Evolutionary conservation across 1,140 invertebrate species (phyloP), one percentile per base, ranked within the genome.

Genomic region (Cotesia chilonis): DNA sequence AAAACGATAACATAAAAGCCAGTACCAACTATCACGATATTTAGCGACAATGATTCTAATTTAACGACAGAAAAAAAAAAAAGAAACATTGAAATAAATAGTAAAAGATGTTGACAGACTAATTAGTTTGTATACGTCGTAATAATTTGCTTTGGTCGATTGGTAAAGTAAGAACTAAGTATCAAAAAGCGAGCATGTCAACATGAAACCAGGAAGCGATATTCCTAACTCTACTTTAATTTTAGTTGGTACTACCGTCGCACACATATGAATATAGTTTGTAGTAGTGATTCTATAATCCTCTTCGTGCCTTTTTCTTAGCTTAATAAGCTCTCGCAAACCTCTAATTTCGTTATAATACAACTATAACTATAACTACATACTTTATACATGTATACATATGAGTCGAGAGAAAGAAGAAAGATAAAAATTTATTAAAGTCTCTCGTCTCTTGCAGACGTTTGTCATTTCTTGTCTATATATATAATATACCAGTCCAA

Each of bases 101-200:
- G 77, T 75, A 72, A 80, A 77, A 81, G 75, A 79, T 78, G 75
- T 71, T 79, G 80, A 81, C 78, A 74, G 75, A 66, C 78, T 77
- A 81, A 81, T 81, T 81, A 80, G 75, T 68, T 76, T 68, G 75
- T 76, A 79, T 74, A 74, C 74, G 69, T 47, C 66, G 54, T 64
- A 64, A 75, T 75, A 68, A 70, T 73, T 73, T 37, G 47, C 59
- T 66, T 55, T n/a, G 41, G n/a, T 51, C 57, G 20, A 35, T 35
- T 47, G 41, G 41, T 47, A 47, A 47, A 28, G 28, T 28, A 28
- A 28, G 28, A 28, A 28, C 28, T 28, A 28, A 28, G 28, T 28
- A 28, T 28, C 3, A 28, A 28, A 28, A 10, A 47, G 41, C 41
- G 41, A 47, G 41, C 41, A 47, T 47, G 41, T 47, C 41, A 47